Evolutionary conservation across 2,888 invertebrate genomes (phyloP), one percentile per base, ranked within the genome.

Genomic region (Amitus sp.): DNA sequence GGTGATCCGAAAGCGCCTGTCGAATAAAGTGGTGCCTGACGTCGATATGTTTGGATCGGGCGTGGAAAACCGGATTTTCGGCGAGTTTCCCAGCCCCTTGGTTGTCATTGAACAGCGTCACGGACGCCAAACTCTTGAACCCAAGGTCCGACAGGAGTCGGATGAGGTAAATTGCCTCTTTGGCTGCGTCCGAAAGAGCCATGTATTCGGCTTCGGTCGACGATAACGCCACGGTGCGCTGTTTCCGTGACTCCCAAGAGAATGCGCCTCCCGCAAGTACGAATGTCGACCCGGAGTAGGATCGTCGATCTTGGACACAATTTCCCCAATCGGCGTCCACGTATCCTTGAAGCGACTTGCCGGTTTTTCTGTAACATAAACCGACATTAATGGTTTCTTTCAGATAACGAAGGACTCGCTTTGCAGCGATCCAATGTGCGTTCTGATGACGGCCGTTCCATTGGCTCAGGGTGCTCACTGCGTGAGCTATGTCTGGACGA

Each of bases 401-500:
- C 15, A 17, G 37, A 17, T 65, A 62, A n/a, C 57, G 20, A 42
- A 61, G 33, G 2, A 64, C 53, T 18, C 60, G n/a, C 40, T 58
- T 65, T 5, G 47, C 58, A 0, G 54, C 54, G 17, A 50, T 51
- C 56, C 56, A 56, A 43, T 56, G 49, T n/a, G 30, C 60, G 19
- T 57, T 52, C 13, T 50, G 49, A 7, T 53, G 51, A 23, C n/a
- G n/a, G n/a, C n/a, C n/a, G n/a, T n/a, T n/a, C n/a, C 64, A 72
- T 45, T 67, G 65, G 3, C 70, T 52, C 7, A 73, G 42, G 7
- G 47, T 48, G 27, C 46, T 49, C 0, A 68, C 65, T 2, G 71
- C 55, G 55, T 47, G 66, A n/a, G 65, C 20, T 10, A 72, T 68
- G 37, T 72, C 72, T 6, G 68, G 68, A 1, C 72, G 50, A 4